A percentile compares a stretch with the other conserved stretches of the same genome.
phyloP scores from a whole-genome alignment of 2,797 vertebrate species.

The Hylomyscus alleni region DNA sequence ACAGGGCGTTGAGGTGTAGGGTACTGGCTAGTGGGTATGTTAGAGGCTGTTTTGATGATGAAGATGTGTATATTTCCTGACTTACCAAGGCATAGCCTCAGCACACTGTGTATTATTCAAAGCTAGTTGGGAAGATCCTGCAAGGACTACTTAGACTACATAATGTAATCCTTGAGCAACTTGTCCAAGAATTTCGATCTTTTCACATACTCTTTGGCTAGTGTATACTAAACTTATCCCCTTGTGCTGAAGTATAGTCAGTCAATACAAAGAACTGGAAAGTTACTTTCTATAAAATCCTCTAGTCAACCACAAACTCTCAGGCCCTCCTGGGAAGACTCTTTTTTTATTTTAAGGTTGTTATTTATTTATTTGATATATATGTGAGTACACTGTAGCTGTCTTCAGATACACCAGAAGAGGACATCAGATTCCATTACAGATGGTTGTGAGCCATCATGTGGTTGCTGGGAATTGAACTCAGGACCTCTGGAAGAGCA shows the following conservation, averaged over 20 bases:
- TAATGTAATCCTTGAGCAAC: constrained; percentile 10
- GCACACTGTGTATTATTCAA: neutral
- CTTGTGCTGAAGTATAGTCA: neutral
- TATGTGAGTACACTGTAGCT: too few species aligned
- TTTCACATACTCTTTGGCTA: constrained; percentile 9
- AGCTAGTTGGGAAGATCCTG: neutral
- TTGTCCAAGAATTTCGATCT: neutral
- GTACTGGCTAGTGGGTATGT: too few species aligned
- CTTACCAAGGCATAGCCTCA: too few species aligned
- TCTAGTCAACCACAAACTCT: neutral
- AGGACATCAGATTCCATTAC: too few species aligned
- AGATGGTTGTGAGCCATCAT: too few species aligned
- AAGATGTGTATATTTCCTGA: too few species aligned
- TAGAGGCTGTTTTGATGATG: neutral
- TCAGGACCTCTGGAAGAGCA: too few species aligned
- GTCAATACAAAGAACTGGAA: neutral
- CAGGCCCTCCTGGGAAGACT: neutral
- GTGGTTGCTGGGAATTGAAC: too few species aligned
- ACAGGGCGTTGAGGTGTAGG: too few species aligned
- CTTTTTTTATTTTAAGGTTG: too few species aligned
- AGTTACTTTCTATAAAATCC: constrained; percentile 28
- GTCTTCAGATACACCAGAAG: too few species aligned
- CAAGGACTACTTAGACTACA: neutral
- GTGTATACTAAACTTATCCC: neutral
- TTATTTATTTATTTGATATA: too few species aligned